Percentiles rank a stretch among this genome's conserved stretches.
These are phyloP conservation scores for Melikaiella ostensackeni DNA, from an alignment of 2,888 invertebrate genomes.

Conservation along the genomic window DNA sequence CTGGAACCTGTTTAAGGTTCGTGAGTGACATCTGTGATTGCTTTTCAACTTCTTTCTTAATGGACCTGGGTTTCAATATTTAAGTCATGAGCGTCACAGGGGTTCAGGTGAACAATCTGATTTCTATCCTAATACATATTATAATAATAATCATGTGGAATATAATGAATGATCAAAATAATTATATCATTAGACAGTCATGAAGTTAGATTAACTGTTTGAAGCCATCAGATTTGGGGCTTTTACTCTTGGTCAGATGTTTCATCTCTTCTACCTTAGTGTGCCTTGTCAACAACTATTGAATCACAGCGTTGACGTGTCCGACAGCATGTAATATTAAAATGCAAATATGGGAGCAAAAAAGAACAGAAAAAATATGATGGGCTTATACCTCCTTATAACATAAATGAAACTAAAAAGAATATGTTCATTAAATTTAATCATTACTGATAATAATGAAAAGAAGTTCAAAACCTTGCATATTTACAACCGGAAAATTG, in stretches of 20 bases:
- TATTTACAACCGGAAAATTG: neutral
- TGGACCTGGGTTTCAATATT: neutral
- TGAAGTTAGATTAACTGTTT: neutral
- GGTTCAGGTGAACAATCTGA: neutral
- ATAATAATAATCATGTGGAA: neutral
- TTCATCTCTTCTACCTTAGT: slow-evolving; percentile 3
- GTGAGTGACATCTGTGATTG: neutral
- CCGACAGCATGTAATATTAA: neutral
- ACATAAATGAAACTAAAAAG: too few relatives aligned
- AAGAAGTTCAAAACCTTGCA: neutral
- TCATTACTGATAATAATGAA: neutral
- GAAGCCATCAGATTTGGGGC: neutral
- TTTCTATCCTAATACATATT: neutral
- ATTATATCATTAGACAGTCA: neutral
- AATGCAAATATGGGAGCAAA: too few relatives aligned
- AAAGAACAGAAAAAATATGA: too few relatives aligned
- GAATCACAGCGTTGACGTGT: neutral
- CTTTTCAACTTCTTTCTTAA: neutral
- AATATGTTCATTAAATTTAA: neutral
- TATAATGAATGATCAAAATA: neutral
- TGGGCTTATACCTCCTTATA: too few relatives aligned
- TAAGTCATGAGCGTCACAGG: neutral
- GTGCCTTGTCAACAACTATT: neutral
- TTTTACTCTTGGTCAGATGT: neutral
- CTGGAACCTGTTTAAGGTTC: neutral